These are phyloP conservation scores for Globodera ellingtonae DNA, from an alignment of 1,140 invertebrate genomes.

Conservation along the genomic window DNA sequence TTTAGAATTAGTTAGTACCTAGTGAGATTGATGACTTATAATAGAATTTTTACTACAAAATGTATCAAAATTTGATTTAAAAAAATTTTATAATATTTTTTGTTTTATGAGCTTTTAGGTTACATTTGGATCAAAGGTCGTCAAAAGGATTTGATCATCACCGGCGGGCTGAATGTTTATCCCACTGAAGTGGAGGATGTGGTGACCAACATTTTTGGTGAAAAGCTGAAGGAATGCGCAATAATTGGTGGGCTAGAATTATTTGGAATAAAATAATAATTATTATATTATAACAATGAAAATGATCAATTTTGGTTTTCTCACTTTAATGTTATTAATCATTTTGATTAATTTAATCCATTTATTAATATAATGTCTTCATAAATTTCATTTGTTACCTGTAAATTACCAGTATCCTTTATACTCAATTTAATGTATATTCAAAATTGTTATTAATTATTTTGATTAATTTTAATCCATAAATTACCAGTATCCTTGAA, in stretches of 20 bases:
- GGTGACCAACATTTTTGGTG: conserved; percentile 47
- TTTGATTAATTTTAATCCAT: too few relatives aligned
- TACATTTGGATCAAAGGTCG: conserved; percentile 54
- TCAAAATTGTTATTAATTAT: too few relatives aligned
- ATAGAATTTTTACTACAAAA: too few relatives aligned
- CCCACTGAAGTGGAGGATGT: conserved; percentile 63
- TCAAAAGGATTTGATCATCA: conserved; percentile 61
- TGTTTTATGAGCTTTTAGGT: conserved; percentile 33
- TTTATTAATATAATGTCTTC: too few relatives aligned
- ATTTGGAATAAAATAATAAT: not conserved
- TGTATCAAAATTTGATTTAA: too few relatives aligned
- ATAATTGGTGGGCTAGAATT: conserved; percentile 52
- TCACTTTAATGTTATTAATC: not conserved
- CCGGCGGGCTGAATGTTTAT: conserved; percentile 64
- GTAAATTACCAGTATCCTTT: too few relatives aligned
- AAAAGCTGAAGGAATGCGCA: conserved; percentile 55
- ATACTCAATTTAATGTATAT: too few relatives aligned
- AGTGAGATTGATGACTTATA: too few relatives aligned
- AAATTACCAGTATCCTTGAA: too few relatives aligned
- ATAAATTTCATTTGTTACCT: not conserved
- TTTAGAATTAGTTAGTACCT: too few relatives aligned
- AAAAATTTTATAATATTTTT: not conserved
- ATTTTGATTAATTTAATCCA: too few relatives aligned
- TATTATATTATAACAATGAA: not conserved
- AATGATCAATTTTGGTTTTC: not conserved